Evolutionary conservation across 2,888 invertebrate species (phyloP).

Genomic region (Gisinianus flammeolus): DNA sequence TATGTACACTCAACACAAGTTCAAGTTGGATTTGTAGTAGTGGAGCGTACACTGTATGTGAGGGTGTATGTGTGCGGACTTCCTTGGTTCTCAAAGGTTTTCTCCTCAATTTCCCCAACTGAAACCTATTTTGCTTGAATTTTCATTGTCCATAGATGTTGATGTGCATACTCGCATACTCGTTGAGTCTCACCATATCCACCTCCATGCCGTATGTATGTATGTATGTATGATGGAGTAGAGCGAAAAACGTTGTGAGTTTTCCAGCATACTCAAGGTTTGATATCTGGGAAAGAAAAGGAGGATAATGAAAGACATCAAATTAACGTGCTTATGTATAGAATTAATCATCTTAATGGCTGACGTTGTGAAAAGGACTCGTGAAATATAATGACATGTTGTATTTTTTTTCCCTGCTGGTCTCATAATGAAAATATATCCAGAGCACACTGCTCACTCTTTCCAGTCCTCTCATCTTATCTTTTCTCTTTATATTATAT

Average conservation of each 20-base stretch:
- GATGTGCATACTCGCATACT: not conserved
- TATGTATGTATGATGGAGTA: too few species aligned
- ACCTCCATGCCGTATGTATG: not conserved
- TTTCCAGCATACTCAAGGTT: not conserved
- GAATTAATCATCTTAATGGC: slow-evolving; percentile 53
- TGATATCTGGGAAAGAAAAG: slow-evolving; percentile 25
- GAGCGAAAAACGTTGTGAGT: too few species aligned
- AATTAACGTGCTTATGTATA: slow-evolving; percentile 52
- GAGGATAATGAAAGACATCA: slow-evolving; percentile 47
- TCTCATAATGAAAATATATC: slow-evolving; percentile 41
- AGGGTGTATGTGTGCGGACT: not conserved
- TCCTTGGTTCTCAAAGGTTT: slow-evolving; percentile 20
- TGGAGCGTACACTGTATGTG: not conserved
- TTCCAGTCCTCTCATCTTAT: slow-evolving; percentile 23
- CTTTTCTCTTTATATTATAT: too few species aligned
- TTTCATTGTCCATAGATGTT: slow-evolving; percentile 13
- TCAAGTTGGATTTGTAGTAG: not conserved
- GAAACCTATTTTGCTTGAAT: not conserved
- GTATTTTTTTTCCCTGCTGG: slow-evolving; percentile 40
- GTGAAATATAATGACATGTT: slow-evolving; percentile 41
- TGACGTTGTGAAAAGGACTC: slow-evolving; percentile 41
- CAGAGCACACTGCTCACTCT: slow-evolving; percentile 29
- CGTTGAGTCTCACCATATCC: not conserved
- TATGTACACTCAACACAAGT: not conserved
- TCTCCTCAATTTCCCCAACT: slow-evolving; percentile 16